Percentiles rank a stretch among this genome's conserved stretches.
Conservation (phyloP, 2,888 invertebrate species). For the Calliopum simillimum region DNA sequence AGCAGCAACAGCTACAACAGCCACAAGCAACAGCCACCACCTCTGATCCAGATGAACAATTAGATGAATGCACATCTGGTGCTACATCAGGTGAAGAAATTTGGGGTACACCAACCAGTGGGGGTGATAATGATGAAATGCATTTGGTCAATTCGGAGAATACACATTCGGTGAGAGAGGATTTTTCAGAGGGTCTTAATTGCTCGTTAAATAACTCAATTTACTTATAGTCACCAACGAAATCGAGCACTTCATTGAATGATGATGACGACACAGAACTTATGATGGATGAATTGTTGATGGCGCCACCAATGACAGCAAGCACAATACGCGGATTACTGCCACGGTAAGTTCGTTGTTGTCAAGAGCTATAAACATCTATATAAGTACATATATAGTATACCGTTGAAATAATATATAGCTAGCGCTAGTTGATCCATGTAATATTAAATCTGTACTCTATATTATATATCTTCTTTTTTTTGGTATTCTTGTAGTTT, state of each 20-base stretch:
- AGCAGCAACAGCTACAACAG: constrained; percentile 29
- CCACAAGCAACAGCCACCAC: constrained; percentile 41
- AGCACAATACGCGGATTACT: constrained; percentile 77
- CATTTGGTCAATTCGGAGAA: constrained; percentile 75
- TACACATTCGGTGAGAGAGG: constrained; percentile 72
- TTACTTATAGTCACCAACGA: constrained; percentile 72
- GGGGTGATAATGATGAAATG: constrained; percentile 84
- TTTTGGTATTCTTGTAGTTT: constrained; percentile 54
- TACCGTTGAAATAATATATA: neutral
- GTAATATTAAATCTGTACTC: constrained; percentile 34
- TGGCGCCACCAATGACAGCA: constrained; percentile 82
- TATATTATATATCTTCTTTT: constrained; percentile 41
- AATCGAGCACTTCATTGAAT: constrained; percentile 74
- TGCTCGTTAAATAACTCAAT: neutral
- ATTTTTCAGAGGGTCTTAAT: neutral
- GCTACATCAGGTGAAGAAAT: constrained; percentile 88
- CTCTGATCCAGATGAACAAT: constrained; percentile 73
- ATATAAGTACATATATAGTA: neutral
- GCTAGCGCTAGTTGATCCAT: constrained; percentile 9
- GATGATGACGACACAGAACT: constrained; percentile 83
- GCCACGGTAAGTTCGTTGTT: constrained; percentile 70
- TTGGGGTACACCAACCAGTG: constrained; percentile 90
- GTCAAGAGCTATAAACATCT: neutral
- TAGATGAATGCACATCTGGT: constrained; percentile 81
- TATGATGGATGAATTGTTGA: constrained; percentile 84